Percentiles rank a stretch among this genome's conserved stretches.
These are phyloP conservation scores for Molorchus minor DNA, from an alignment of 2,888 invertebrate species.

Conservation along the genomic window DNA sequence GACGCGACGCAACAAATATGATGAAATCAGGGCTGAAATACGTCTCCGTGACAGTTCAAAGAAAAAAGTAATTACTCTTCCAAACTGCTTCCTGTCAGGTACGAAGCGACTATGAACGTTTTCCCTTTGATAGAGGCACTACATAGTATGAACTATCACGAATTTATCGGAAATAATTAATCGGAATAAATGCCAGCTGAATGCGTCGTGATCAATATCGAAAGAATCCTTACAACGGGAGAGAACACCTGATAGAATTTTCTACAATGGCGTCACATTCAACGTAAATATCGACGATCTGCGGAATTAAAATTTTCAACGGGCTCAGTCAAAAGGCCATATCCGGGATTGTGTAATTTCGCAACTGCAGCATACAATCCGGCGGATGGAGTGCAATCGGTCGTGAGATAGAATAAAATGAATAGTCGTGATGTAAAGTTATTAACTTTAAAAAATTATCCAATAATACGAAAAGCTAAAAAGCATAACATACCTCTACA, in stretches of 20 bases:
- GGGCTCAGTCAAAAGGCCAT: slow-evolving; percentile 25
- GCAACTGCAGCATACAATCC: not conserved
- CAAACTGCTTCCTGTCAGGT: too few relatives aligned
- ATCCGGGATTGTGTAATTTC: slow-evolving; percentile 28
- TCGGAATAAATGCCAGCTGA: slow-evolving; percentile 9
- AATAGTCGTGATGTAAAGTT: slow-evolving; percentile 1
- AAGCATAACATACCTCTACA: not conserved
- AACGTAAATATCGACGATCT: slow-evolving; percentile 22
- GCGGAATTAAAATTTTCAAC: slow-evolving; percentile 35
- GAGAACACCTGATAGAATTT: slow-evolving; percentile 32
- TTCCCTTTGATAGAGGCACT: not conserved
- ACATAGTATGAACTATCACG: slow-evolving; percentile 11
- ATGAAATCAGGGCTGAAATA: too few relatives aligned
- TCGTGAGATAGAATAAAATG: not conserved
- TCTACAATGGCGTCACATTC: slow-evolving; percentile 29
- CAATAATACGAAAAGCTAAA: not conserved
- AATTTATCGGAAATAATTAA: slow-evolving; percentile 20
- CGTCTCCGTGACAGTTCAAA: too few relatives aligned
- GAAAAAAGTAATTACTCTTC: too few relatives aligned
- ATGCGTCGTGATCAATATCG: slow-evolving; percentile 30
- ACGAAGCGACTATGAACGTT: not conserved
- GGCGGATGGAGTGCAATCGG: not conserved
- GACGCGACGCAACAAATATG: too few relatives aligned
- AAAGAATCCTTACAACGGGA: slow-evolving; percentile 30
- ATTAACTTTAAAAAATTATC: not conserved